Base-by-base conservation (phyloP, 1,140 invertebrate species). In the Brachionus plicatilis region DNA sequence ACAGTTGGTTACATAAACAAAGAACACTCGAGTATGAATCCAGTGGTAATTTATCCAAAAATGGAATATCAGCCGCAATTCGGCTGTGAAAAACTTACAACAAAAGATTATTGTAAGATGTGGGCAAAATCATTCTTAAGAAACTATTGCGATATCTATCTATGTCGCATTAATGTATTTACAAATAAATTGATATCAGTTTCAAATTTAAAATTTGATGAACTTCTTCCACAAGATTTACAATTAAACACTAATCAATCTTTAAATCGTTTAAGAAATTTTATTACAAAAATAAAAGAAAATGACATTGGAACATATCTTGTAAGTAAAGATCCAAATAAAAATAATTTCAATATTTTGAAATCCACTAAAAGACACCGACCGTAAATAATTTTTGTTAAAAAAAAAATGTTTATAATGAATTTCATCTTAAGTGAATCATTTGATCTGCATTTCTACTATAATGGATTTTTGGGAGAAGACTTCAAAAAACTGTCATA, bases 31-130 rank as follows among this genome's bases (percentile, higher is more conserved):
- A 82, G 79, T 68, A 60, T 65, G 53, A 82, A 82, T 17, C 56
- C 37, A 6, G 29, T 82, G 6, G 53, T 65, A 6, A 1, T 82
- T 9, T n/a, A 82, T 68, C 53, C 79, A 27, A 82, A 82, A 37
- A 65, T 82, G 8, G 79, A 82, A 14, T 82, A 82, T 29, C 79
- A 82, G 27, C 79, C 79, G 3, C 79, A 82, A 27, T 82, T 82
- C 24, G 79, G 79, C 0, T 60, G 53, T 27, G 79, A 82, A 82
- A 82, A 33, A 27, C 43, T 82, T 11, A 82, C 53, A 8, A 82
- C n/a, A 4, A 60, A 47, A 60, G 79, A 82, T 27, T 82, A 82
- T 17, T 82, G 20, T 45, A 65, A 43, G 14, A 82, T 82, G 79
- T 82, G 79, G 79, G 27, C 79, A 45, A 82, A 82, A 47, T 82